Conservation (phyloP, 2,888 invertebrate genomes). For the Homarus gammarus region DNA sequence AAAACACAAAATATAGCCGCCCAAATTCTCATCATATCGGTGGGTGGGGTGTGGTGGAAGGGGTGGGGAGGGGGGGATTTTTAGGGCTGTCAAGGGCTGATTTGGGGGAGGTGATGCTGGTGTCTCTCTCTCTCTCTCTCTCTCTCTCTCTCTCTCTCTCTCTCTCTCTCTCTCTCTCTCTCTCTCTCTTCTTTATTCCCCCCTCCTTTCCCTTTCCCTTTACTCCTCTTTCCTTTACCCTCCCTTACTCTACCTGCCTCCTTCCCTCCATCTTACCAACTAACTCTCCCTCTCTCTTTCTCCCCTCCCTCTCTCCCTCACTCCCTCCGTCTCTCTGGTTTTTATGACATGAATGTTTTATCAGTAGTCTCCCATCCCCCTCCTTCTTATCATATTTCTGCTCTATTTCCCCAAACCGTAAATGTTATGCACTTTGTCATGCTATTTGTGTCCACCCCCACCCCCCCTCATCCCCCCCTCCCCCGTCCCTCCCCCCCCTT, state of each 20-base stretch:
- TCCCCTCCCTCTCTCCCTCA: not conserved
- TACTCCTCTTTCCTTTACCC: not conserved
- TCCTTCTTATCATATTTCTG: conserved; percentile 43
- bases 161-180: too few relatives aligned
- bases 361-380: not conserved
- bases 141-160: too few relatives aligned
- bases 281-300: not conserved
- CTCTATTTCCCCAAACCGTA: conserved; percentile 20
- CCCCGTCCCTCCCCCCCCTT: too few relatives aligned
- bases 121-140: not conserved
- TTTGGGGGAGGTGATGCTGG: not conserved
- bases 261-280: not conserved
- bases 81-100: conserved; percentile 4
- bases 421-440: conserved; percentile 9
- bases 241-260: not conserved
- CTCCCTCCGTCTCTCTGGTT: not conserved
- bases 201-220: not conserved
- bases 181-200: not conserved
- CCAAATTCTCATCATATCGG: conserved; percentile 36
- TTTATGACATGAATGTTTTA: conserved; percentile 45
- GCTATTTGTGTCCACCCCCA: not conserved
- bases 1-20: conserved; percentile 32
- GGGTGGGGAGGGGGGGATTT: not conserved
- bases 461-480: not conserved
- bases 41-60: conserved; percentile 4